Percentiles rank a stretch among this genome's conserved stretches.
phyloP scores from a whole-genome alignment of 2,113 vertebrate genomes.

The Oreochromis tanganicae region DNA sequence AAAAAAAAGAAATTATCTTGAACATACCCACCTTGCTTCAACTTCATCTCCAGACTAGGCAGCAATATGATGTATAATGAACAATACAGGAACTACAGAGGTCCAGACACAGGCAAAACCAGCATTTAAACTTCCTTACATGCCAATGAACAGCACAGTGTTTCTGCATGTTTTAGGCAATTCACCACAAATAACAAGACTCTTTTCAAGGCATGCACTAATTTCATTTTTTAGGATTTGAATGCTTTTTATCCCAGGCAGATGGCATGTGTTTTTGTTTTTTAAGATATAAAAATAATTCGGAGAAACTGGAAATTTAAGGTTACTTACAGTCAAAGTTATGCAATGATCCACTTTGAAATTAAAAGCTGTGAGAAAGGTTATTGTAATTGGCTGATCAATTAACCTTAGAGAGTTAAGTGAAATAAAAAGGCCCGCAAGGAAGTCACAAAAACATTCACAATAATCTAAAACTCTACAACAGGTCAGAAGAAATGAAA shows the following conservation, averaged over 20 bases:
- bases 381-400: not conserved
- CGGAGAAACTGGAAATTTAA: not conserved
- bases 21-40: not conserved
- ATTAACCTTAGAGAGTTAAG: not conserved
- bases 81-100: not conserved
- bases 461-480: not conserved
- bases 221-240: not conserved
- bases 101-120: not conserved
- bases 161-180: conserved; percentile 7
- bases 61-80: not conserved
- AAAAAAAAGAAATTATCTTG: not conserved
- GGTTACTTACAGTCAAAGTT: not conserved
- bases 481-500: not conserved
- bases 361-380: not conserved
- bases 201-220: not conserved
- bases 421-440: not conserved
- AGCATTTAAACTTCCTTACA: not conserved
- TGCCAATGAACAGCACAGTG: not conserved
- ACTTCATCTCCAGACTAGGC: not conserved
- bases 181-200: not conserved
- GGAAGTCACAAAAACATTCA: not conserved
- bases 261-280: not conserved
- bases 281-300: not conserved
- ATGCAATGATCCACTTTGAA: not conserved
- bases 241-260: not conserved